These are phyloP conservation scores for Cataglyphis albicans DNA, from an alignment of 2,888 invertebrate genomes.

Conservation along the genomic window DNA sequence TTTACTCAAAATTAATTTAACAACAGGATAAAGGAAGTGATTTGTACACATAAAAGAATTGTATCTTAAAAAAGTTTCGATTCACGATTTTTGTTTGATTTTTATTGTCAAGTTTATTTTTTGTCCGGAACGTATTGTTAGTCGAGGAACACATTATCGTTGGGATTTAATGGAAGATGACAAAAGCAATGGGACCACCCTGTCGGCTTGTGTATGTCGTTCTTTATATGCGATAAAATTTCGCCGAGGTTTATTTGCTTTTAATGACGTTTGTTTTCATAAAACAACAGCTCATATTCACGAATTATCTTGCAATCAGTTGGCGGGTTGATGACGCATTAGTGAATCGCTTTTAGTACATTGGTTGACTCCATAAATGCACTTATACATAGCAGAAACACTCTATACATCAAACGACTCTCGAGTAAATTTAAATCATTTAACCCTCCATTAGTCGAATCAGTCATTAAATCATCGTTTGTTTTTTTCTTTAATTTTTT, in stretches of 20 bases:
- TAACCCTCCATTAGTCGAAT: not conserved
- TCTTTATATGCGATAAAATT: not conserved
- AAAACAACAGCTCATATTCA: conserved; percentile 21
- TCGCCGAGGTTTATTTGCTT: conserved; percentile 21
- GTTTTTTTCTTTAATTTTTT: not conserved
- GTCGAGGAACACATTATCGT: not conserved
- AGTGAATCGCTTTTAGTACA: not conserved
- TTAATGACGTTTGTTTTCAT: conserved; percentile 28
- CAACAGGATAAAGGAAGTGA: not conserved
- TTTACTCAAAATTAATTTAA: not conserved
- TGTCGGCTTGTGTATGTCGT: not conserved
- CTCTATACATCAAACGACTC: not conserved
- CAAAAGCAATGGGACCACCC: conserved; percentile 17
- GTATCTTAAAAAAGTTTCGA: not conserved
- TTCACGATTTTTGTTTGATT: not conserved
- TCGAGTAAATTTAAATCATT: conserved; percentile 1
- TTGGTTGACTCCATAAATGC: not conserved
- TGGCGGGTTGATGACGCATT: not conserved
- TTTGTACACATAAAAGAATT: not conserved
- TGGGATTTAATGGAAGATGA: conserved; percentile 5
- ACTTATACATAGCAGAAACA: conserved; percentile 4
- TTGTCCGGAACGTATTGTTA: not conserved
- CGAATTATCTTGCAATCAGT: conserved; percentile 26
- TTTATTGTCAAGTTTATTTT: not conserved
- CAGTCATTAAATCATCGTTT: not conserved